A percentile compares a stretch with the other conserved stretches of the same genome.
Evolutionary conservation across 2,888 invertebrate genomes (phyloP).

Genomic region (Trachelus stipa): DNA sequence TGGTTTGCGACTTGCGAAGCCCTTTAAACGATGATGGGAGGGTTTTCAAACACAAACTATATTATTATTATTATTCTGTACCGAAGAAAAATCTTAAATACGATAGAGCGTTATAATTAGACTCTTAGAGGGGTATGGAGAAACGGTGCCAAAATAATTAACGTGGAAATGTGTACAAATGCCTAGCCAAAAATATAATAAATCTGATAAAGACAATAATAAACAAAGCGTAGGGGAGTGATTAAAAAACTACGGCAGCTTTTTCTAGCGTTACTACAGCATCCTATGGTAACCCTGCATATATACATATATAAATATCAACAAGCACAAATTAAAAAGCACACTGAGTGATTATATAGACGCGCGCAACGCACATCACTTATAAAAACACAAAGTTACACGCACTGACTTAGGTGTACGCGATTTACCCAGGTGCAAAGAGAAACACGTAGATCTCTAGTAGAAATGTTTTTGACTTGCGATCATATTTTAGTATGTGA

Average conservation of each 20-base stretch:
- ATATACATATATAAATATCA: not conserved
- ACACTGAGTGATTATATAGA: not conserved
- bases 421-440: not conserved
- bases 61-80: not conserved
- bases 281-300: not conserved
- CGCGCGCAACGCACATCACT: not conserved
- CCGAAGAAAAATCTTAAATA: constrained; percentile 4
- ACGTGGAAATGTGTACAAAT: constrained; percentile 47
- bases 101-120: constrained; percentile 20
- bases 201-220: constrained; percentile 30
- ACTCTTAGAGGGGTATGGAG: constrained; percentile 30
- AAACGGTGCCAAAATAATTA: constrained; percentile 55
- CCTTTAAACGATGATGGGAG: constrained; percentile 2
- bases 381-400: not conserved
- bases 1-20: not conserved
- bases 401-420: not conserved
- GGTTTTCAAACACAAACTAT: constrained; percentile 8
- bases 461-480: not conserved
- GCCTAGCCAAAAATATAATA: constrained; percentile 41
- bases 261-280: not conserved
- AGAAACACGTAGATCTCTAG: not conserved
- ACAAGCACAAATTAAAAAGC: not conserved
- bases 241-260: constrained; percentile 17
- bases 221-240: constrained; percentile 15
- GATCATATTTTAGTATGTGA: constrained; percentile 19